Evolutionary conservation across 2,888 invertebrate genomes (phyloP).

Genomic region (Hirtodrosophila trivittata): DNA sequence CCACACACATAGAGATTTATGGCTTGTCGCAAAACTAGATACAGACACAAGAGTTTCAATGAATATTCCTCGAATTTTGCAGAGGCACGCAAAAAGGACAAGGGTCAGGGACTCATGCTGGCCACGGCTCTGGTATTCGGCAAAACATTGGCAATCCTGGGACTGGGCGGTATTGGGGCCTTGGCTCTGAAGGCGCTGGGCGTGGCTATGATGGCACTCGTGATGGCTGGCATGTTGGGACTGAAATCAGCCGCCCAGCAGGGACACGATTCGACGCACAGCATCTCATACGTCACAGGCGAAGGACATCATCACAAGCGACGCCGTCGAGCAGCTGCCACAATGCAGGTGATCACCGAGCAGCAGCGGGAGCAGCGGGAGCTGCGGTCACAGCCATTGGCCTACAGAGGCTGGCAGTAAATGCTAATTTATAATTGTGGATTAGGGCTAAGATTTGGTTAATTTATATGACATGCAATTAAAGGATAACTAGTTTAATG

Average conservation of each 20-base stretch:
- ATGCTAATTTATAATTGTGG: constrained; percentile 19
- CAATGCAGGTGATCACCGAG: constrained; percentile 35
- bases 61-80: constrained; percentile 41
- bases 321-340: constrained; percentile 63
- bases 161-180: constrained; percentile 90
- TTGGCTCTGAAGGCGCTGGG: constrained; percentile 91
- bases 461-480: constrained; percentile 61
- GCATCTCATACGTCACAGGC: constrained; percentile 85
- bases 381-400: constrained; percentile 81
- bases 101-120: constrained; percentile 86
- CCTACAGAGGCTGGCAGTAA: constrained; percentile 85
- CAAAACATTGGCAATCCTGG: constrained; percentile 90
- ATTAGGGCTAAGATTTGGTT: constrained; percentile 39
- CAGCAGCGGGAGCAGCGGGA: constrained; percentile 8
- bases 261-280: constrained; percentile 84
- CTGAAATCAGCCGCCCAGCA: constrained; percentile 88
- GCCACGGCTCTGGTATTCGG: constrained; percentile 89
- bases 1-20: neutral
- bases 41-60: no score
- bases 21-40: neutral
- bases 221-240: constrained; percentile 90
- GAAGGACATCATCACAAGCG: constrained; percentile 81
- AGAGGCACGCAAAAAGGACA: constrained; percentile 87
- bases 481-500: constrained; percentile 31
- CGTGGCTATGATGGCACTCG: constrained; percentile 89